Base-by-base conservation (phyloP, 2,888 invertebrate genomes). In the Pristionchus maxplancki region DNA sequence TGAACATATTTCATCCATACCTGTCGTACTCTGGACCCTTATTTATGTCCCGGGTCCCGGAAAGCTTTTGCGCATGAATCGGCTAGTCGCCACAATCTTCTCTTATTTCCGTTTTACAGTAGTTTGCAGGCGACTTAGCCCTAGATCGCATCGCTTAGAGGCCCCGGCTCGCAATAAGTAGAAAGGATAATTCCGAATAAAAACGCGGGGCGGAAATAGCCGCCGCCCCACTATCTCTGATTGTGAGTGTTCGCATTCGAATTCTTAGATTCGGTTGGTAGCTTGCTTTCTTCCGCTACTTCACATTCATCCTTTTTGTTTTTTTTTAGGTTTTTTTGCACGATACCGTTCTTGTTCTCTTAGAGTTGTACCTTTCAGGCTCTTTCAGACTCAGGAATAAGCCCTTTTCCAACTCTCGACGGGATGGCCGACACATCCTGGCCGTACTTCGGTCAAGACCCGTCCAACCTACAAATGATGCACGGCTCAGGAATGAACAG, bases 361-460 rank as follows among this genome's bases (percentile, higher is more conserved):
- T n/a, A n/a, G n/a, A n/a, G n/a, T n/a, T n/a, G n/a, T n/a, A n/a
- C n/a, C n/a, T n/a, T n/a, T n/a, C n/a, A n/a, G n/a, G n/a, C n/a
- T n/a, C n/a, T n/a, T n/a, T n/a, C n/a, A n/a, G n/a, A n/a, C n/a
- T n/a, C n/a, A n/a, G n/a, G n/a, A n/a, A n/a, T n/a, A n/a, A n/a
- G n/a, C n/a, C n/a, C n/a, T n/a, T n/a, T n/a, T n/a, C n/a, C n/a
- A n/a, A n/a, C n/a, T n/a, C 5, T 28, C 5, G 5, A 34, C 37
- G 37, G 71, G 34, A 78, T 78, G 78, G 78, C 78, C 13, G 78
- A 78, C 78, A 78, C 78, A 1, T 48, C 78, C 2, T 78, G 78
- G 78, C 44, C 28, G 28, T 48, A 40, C 78, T 78, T 78, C 44
- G 13, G 13, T 4, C 78, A 40, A 13, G 78, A 78, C 28, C 44